Evolutionary conservation across 2,888 invertebrate species (phyloP).

Genomic region (Dryobota labecula): DNA sequence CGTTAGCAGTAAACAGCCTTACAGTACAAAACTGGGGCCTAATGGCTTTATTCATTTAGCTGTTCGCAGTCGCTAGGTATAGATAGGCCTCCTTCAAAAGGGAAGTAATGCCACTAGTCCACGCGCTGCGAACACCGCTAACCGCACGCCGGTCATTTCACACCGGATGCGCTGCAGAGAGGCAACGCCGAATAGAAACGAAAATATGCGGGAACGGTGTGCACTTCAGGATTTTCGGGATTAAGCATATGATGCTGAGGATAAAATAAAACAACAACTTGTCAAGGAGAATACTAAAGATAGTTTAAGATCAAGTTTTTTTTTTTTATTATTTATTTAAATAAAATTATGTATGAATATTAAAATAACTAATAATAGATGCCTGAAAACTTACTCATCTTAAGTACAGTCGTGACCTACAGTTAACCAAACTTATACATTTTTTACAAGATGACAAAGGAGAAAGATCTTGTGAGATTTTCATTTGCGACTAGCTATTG

Average conservation of each 20-base stretch:
- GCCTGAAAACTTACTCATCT: not conserved
- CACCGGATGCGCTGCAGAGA: conserved; percentile 29
- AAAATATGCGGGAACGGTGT: not conserved
- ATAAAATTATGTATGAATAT: not conserved
- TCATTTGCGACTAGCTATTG: not conserved
- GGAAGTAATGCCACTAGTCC: conserved; percentile 3
- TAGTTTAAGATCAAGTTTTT: no score
- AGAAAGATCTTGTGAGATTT: not conserved
- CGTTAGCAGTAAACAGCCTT: not conserved
- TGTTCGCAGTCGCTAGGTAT: not conserved
- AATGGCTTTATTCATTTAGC: conserved; percentile 10
- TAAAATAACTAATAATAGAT: not conserved
- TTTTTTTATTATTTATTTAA: no score
- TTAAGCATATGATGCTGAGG: not conserved
- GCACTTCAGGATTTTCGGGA: not conserved
- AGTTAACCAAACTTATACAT: not conserved
- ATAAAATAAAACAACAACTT: not conserved
- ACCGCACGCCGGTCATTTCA: conserved; percentile 31
- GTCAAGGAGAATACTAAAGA: not conserved
- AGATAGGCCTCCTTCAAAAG: conserved; percentile 6
- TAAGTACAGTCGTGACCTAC: no score
- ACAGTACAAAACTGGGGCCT: not conserved
- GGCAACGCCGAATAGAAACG: conserved; percentile 10
- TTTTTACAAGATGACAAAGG: not conserved
- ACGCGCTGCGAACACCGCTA: not conserved